phyloP scores from a whole-genome alignment of 1,140 invertebrate species.

The Pseudomyrmex gracilis region DNA sequence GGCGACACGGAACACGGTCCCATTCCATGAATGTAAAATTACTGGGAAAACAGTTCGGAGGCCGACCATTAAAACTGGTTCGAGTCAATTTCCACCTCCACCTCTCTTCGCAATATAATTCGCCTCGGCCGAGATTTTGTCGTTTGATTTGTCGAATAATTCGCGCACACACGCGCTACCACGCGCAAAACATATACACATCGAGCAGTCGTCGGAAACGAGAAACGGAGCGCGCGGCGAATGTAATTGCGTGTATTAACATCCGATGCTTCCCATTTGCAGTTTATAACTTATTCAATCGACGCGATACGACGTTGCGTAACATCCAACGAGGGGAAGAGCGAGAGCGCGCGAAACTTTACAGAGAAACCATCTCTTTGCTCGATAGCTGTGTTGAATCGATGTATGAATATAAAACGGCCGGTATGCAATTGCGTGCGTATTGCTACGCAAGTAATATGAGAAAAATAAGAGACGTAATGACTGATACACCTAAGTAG shows the following conservation, averaged over 20 bases:
- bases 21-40: constrained; percentile 80
- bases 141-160: constrained; percentile 73
- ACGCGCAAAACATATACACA: too few species aligned
- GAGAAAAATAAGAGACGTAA: not conserved
- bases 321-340: not conserved
- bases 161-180: constrained; percentile 30
- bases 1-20: constrained; percentile 62
- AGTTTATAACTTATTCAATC: constrained; percentile 60
- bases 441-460: not conserved
- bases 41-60: constrained; percentile 56
- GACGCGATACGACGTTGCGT: not conserved
- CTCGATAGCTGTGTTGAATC: not conserved
- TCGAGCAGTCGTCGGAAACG: not conserved
- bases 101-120: constrained; percentile 32
- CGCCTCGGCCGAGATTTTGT: constrained; percentile 36
- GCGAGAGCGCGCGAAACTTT: constrained; percentile 11
- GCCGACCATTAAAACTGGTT: constrained; percentile 71
- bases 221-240: constrained; percentile 21
- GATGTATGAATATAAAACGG: not conserved
- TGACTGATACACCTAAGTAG: not conserved
- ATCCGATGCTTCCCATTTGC: constrained; percentile 58
- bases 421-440: not conserved
- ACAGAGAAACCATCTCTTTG: not conserved
- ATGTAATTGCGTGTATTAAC: constrained; percentile 63
- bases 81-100: constrained; percentile 70